Percentiles rank a stretch among this genome's conserved stretches.
Evolutionary conservation across 2,797 vertebrate species (phyloP).

Genomic region (Erithacus rubecula): DNA sequence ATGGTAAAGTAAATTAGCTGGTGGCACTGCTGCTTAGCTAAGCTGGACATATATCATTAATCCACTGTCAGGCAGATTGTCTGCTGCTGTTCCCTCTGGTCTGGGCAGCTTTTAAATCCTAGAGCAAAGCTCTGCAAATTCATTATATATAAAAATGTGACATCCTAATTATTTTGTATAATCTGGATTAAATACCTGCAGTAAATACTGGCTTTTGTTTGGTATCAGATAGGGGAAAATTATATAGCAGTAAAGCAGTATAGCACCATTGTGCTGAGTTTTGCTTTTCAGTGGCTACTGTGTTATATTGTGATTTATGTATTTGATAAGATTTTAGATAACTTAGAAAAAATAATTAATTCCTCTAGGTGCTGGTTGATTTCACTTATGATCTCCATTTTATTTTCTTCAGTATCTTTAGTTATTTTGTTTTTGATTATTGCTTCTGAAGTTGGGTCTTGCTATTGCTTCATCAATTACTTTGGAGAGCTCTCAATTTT

Average conservation of each 20-base stretch:
- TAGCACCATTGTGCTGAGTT: not conserved
- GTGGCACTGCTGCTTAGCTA: not conserved
- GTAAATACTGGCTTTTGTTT: not conserved
- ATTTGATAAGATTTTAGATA: not conserved
- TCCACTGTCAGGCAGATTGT: not conserved
- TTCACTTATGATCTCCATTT: not conserved
- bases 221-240: not conserved
- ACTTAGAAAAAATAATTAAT: not conserved
- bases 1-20: conserved; percentile 1
- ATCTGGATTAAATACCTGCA: not conserved
- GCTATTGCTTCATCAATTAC: not conserved
- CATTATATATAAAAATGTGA: not conserved
- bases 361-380: not conserved
- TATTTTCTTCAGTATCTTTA: not conserved
- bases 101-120: not conserved
- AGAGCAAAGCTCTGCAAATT: not conserved
- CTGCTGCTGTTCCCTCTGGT: not conserved
- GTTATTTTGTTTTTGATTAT: not conserved
- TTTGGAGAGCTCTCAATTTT: not conserved
- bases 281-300: not conserved
- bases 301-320: not conserved
- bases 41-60: not conserved
- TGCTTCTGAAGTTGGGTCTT: not conserved
- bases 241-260: not conserved
- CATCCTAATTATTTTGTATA: not conserved